phyloP scores from a whole-genome alignment of 2,888 invertebrate genomes.

The Drosophila suboccidentalis region DNA sequence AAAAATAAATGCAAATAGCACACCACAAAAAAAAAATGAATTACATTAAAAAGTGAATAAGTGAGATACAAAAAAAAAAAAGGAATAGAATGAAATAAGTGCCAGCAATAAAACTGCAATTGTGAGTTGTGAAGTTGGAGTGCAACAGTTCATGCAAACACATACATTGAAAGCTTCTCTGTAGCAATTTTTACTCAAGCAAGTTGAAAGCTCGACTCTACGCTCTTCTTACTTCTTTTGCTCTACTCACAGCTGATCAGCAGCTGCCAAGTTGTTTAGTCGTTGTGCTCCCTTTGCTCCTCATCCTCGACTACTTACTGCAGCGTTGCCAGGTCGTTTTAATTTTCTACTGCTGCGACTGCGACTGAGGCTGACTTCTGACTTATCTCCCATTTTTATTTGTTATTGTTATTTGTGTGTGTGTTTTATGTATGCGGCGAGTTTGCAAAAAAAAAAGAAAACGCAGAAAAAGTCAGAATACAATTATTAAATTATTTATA shows the following conservation, averaged over 20 bases:
- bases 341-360: constrained; percentile 4
- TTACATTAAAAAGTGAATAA: constrained; percentile 28
- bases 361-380: constrained; percentile 7
- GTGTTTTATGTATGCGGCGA: constrained; percentile 19
- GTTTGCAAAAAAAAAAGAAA: constrained; percentile 10
- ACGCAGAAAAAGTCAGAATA: constrained; percentile 2
- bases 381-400: constrained; percentile 27
- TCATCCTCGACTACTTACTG: constrained; percentile 16
- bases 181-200: not conserved
- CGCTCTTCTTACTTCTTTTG: constrained; percentile 31
- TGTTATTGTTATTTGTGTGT: constrained; percentile 21
- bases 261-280: constrained; percentile 46
- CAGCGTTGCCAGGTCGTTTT: constrained; percentile 56
- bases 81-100: constrained; percentile 4
- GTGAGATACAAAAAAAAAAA: not conserved
- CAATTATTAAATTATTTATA: constrained; percentile 16
- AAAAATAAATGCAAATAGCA: constrained; percentile 59
- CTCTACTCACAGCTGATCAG: constrained; percentile 53
- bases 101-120: constrained; percentile 46
- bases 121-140: constrained; percentile 53
- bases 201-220: constrained; percentile 38
- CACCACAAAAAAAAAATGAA: constrained; percentile 25
- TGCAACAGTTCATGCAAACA: constrained; percentile 31
- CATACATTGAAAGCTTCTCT: constrained; percentile 5
- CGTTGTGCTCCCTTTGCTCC: constrained; percentile 3